phyloP scores from a whole-genome alignment of 2,113 vertebrate genomes.

The Oncorhynchus mykiss region DNA sequence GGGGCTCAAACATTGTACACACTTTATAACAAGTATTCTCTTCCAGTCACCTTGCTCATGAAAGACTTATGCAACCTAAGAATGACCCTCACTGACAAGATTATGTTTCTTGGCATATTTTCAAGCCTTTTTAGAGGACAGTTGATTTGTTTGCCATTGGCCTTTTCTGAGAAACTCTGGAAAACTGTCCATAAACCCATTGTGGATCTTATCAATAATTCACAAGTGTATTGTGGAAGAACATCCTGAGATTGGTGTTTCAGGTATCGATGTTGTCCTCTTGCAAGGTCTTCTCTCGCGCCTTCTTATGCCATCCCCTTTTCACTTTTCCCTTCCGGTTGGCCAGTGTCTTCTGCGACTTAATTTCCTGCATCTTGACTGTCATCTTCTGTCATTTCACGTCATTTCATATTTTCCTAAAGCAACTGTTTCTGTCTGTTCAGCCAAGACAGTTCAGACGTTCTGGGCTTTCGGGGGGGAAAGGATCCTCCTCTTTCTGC shows the following conservation, averaged over 20 bases:
- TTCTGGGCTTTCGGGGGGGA: conserved; percentile 16
- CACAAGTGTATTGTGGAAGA: conserved; percentile 47
- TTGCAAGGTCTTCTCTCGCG: conserved; percentile 44
- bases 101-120: background rate
- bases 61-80: background rate
- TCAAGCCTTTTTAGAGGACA: conserved; percentile 16
- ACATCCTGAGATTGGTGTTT: conserved; percentile 17
- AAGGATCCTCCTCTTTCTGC: conserved; percentile 23
- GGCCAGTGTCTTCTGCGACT: conserved; percentile 20
- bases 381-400: conserved; percentile 1
- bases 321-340: conserved; percentile 21
- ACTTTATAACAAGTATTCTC: background rate
- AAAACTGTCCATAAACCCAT: conserved; percentile 36
- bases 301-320: conserved; percentile 10
- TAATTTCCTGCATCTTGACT: conserved; percentile 52
- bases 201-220: conserved; percentile 69
- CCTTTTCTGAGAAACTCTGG: conserved; percentile 46
- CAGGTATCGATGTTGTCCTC: conserved; percentile 8
- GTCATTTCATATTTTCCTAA: conserved; percentile 30
- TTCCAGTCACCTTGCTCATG: background rate
- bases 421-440: conserved; percentile 28
- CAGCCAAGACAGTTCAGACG: conserved; percentile 27
- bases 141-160: conserved; percentile 23
- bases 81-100: background rate
- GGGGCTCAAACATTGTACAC: background rate